Base-by-base conservation (phyloP, 2,888 invertebrate species). In the Acanthopleura granulata region DNA sequence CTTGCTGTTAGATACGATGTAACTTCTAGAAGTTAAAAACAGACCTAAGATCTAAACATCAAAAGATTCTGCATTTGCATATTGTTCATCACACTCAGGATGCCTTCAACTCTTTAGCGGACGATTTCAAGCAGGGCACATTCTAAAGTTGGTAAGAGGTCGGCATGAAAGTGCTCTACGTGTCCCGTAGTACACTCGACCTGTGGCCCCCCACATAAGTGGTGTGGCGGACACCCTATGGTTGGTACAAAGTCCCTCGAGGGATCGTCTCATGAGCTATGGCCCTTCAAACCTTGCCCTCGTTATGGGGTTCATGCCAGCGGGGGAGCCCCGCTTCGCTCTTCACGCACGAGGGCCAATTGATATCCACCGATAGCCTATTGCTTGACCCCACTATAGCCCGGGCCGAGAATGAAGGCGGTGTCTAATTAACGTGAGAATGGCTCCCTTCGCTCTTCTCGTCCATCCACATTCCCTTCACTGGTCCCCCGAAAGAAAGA, bases 211-310 rank as follows among this genome's bases (percentile, higher is more conserved):
- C n/a, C 57, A 57, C 57, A 57, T 57, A n/a, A 57, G 57, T n/a
- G 57, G n/a, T 12, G 57, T n/a, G 57, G 18, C 12, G n/a, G 57
- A 18, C 57, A 57, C 57, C n/a, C 18, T 57, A 18, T 57, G 57
- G 57, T 9, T 18, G 22, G 57, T 57, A 22, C 57, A 57, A 57
- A n/a, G 22, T 57, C 57, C 57, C 57, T n/a, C n/a, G 12, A 12
- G 57, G n/a, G 12, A 15, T 51, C 12, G 57, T n/a, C n/a, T 40
- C 18, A 57, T 57, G 57, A 57, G 57, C 57, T 57, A 57, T 57
- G 57, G 57, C 57, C 57, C 57, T 66, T 66, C 29, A 66, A 22
- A 66, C 25, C 57, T 66, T 66, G 66, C 66, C 66, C 66, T 25
- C 66, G 29, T 66, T 66, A 66, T 66, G 66, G 66, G 66, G 66